Evolutionary conservation across 2,113 vertebrate genomes (phyloP).

Genomic region (Cygnus buccinator): DNA sequence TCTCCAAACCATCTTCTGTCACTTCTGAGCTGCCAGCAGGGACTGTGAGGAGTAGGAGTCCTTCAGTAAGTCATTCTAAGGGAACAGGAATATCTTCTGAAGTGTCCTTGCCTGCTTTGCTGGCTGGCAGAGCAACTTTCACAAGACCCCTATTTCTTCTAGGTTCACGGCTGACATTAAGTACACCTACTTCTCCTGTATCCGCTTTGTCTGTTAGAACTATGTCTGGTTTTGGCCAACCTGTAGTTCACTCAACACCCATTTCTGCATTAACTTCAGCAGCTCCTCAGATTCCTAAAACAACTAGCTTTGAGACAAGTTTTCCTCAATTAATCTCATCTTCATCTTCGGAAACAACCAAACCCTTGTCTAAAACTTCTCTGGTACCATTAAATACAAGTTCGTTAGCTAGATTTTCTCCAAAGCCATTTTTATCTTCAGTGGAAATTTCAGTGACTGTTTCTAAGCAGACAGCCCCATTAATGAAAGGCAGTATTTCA

Average conservation of each 20-base stretch:
- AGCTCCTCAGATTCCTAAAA: not conserved
- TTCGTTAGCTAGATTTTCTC: not conserved
- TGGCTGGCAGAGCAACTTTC: not conserved
- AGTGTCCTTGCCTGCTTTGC: not conserved
- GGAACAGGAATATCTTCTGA: not conserved
- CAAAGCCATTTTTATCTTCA: not conserved
- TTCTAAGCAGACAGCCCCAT: not conserved
- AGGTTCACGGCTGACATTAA: not conserved
- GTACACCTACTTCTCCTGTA: not conserved
- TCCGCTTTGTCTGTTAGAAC: not conserved
- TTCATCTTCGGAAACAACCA: not conserved
- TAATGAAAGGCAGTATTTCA: not conserved
- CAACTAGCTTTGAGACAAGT: not conserved
- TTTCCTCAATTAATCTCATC: not conserved
- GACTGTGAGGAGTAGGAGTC: not conserved
- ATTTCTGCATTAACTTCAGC: not conserved
- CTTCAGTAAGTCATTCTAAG: constrained; percentile 29
- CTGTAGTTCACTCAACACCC: not conserved
- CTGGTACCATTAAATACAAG: not conserved
- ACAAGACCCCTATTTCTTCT: not conserved
- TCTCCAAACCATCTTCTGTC: not conserved
- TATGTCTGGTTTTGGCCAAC: not conserved
- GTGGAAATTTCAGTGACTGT: not conserved
- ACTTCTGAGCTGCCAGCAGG: constrained; percentile 42
- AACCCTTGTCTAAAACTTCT: not conserved